Base-by-base conservation (phyloP, 1,140 invertebrate species). In the Chrysoperla carnea region DNA sequence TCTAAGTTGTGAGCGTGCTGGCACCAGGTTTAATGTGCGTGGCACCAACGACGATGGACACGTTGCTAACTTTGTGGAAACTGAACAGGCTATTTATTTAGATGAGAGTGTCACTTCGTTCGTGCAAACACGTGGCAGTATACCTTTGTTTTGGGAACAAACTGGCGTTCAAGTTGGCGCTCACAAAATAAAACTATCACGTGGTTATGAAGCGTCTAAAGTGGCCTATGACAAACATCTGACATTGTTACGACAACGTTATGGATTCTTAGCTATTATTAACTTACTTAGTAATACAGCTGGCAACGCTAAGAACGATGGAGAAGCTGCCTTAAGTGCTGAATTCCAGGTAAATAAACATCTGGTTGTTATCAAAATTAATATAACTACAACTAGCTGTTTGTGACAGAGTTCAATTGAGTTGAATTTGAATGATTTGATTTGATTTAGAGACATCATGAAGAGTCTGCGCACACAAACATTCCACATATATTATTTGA, bases 61-160 rank as follows among this genome's bases (percentile, higher is more conserved):
- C 69, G 95, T 99, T 29, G 96, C 96, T 2, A 99, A 99, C 70
- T 99, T 99, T 74, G 93, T 98, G 8, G 96, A 99, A 74, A 99
- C 94, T 1, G 96, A 99, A 66, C 96, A 99, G 68, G 76, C 86
- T 1, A 87, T 94, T 46, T 90, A 80, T 56, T 68, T 97, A 49
- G 91, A 97, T 58, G 80, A 85, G 52, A 83, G 85, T 54, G 69
- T 85, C 1, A 73, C 81, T 5, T 87, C 84, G 8, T 86, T 81
- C 56, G 59, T 90, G 6, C 85, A 89, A 62, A 96, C 89, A 0
- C 73, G 95, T 50, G 95, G 95, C 1, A 98, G 93, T 0, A 91
- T 99, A 6, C 94, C 94, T 4, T 62, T 99, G 8, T 99, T 99
- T 64, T 99, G 94, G 91, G 95, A 99, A 61, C 95, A 99, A 57